These are phyloP conservation scores for Pseudococcus jackbeardsleyi DNA, from an alignment of 2,888 invertebrate species.

Conservation along the genomic window DNA sequence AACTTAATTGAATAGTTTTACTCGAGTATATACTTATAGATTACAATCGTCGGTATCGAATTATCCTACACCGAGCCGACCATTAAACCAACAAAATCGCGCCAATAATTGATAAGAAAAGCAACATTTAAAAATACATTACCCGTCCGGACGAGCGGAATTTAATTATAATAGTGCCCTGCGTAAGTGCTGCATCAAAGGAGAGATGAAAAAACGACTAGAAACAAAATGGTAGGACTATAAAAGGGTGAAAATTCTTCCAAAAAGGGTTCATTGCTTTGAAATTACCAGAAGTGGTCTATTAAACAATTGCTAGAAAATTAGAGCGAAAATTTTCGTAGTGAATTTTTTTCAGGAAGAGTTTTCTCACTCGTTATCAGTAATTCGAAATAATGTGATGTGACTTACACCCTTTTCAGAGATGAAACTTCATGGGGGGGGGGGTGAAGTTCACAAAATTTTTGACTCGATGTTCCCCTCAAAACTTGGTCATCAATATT, in stretches of 20 bases:
- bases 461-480: no score
- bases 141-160: background rate
- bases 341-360: background rate
- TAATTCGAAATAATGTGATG: background rate
- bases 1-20: slow-evolving; percentile 47
- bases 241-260: background rate
- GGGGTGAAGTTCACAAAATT: no score
- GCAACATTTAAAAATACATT: slow-evolving; percentile 39
- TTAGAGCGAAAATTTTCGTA: background rate
- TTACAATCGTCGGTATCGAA: slow-evolving; percentile 23
- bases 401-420: no score
- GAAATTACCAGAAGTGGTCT: background rate
- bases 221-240: background rate
- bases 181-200: background rate
- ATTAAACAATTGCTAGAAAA: background rate
- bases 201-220: background rate
- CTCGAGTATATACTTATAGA: background rate
- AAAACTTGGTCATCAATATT: no score
- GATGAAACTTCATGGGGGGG: no score
- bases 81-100: slow-evolving; percentile 19
- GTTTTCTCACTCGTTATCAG: background rate
- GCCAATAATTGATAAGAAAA: slow-evolving; percentile 51
- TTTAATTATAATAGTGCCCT: slow-evolving; percentile 20
- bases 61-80: background rate
- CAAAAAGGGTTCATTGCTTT: background rate